Conservation (phyloP, 2,888 invertebrate species). For the Tryphoninae sp. region DNA sequence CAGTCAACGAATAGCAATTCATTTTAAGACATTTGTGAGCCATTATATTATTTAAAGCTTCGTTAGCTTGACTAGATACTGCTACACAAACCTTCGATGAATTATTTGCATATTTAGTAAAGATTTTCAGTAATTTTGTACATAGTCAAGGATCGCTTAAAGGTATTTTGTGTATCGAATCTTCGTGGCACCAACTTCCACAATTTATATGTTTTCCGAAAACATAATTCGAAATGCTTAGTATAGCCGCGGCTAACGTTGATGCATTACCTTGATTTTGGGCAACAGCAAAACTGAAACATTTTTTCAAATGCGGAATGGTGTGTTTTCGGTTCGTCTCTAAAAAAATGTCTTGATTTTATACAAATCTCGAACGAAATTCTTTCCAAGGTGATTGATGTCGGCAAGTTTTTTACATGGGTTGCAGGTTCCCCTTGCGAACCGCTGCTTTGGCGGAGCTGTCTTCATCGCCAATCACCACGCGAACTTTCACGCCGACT, state of each 20-base stretch:
- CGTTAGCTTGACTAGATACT: slow-evolving; percentile 25
- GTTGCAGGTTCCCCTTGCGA: slow-evolving; percentile 9
- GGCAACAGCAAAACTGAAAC: slow-evolving; percentile 59
- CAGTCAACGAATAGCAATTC: slow-evolving; percentile 18
- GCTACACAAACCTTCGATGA: slow-evolving; percentile 13
- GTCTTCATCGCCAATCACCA: slow-evolving; percentile 63
- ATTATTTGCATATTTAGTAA: slow-evolving; percentile 28
- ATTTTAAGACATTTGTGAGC: slow-evolving; percentile 24
- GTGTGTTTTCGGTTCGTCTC: slow-evolving; percentile 40
- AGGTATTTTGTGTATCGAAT: slow-evolving; percentile 1
- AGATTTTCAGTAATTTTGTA: slow-evolving; percentile 15
- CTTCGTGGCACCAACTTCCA: slow-evolving; percentile 21
- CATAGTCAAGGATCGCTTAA: slow-evolving; percentile 6
- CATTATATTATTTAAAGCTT: slow-evolving; percentile 25
- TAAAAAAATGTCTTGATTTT: not conserved
- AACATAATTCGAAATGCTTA: slow-evolving; percentile 58
- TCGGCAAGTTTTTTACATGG: slow-evolving; percentile 45
- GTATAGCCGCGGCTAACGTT: slow-evolving; percentile 48
- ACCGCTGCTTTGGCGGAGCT: slow-evolving; percentile 58
- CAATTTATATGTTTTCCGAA: slow-evolving; percentile 58
- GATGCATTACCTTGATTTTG: slow-evolving; percentile 59
- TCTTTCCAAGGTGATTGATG: slow-evolving; percentile 40
- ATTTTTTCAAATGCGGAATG: slow-evolving; percentile 59
- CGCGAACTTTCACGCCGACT: slow-evolving; percentile 44
- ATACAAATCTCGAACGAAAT: slow-evolving; percentile 44